phyloP scores from a whole-genome alignment of 2,888 invertebrate species.

The Eucriotettix oculatus region DNA sequence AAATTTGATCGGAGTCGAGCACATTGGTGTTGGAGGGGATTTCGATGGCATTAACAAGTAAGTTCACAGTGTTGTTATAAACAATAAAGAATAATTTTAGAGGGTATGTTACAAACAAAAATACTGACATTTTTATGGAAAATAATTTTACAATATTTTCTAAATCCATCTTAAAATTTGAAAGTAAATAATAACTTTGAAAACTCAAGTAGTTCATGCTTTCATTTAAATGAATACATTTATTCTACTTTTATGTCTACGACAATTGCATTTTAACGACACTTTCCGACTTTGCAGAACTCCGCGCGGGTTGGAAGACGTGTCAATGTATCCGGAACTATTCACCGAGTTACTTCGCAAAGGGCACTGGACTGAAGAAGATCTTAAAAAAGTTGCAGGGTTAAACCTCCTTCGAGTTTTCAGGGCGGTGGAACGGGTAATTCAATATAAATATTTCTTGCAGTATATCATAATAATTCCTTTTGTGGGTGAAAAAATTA shows the following conservation, averaged over 20 bases:
- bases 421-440: constrained; percentile 33
- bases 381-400: constrained; percentile 47
- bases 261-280: too few species aligned
- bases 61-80: constrained; percentile 10
- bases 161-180: too few species aligned
- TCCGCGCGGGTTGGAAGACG: constrained; percentile 61
- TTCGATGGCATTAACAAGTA: constrained; percentile 46
- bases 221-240: too few species aligned
- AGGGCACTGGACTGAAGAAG: constrained; percentile 42
- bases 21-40: constrained; percentile 44
- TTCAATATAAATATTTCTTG: neutral
- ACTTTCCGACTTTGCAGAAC: constrained; percentile 35
- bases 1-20: constrained; percentile 40
- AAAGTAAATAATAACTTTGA: too few species aligned
- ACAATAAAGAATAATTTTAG: too few species aligned
- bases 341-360: constrained; percentile 45
- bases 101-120: too few species aligned
- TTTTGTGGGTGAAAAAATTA: too few species aligned
- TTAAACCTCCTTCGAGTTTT: constrained; percentile 45
- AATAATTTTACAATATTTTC: too few species aligned
- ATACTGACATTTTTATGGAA: too few species aligned
- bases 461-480: too few species aligned
- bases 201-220: too few species aligned
- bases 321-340: constrained; percentile 50
- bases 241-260: too few species aligned